Base-by-base conservation (phyloP, 2,113 vertebrate genomes). In the Atherinomorus stipes region DNA sequence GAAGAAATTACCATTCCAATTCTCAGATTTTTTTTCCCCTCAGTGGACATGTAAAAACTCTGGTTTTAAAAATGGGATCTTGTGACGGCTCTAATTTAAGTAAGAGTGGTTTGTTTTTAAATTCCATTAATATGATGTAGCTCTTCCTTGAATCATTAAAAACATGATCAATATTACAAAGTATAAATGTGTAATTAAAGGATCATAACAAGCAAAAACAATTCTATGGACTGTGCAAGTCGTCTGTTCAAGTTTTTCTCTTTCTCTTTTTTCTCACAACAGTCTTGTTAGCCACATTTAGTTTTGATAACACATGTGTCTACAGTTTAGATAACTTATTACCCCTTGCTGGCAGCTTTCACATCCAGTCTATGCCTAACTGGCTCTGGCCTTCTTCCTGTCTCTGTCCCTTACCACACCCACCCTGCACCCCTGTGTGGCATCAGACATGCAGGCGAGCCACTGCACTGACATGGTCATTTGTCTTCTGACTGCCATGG, bases 401-500 rank as follows among this genome's bases (percentile, higher is more conserved):
- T 64, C 63, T 80, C 76, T 67, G 80, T 81, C 80, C 80, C 81
- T 66, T 68, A 66, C 78, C 78, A 69, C 84, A 73, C 84, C 74
- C 85, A 54, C 73, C 38, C 72, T 38, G 61, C 71, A 74, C 51
- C 81, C 80, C 71, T 57, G 77, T 34, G 85, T 88, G 81, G 83
- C 84, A 89, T 85, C 83, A 80, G 78, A 82, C 80, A 60, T 75
- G 63, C 84, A 81, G 78, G 85, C 85, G 72, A 84, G 82, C 90
- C 87, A 81, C 77, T 71, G 77, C 62, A 57, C 79, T 87, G 89
- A 90, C 89, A 83, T 15, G 74, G 77, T 90, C 91, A 66, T 93
- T 92, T 91, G 90, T 93, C 93, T 93, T 92, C 81, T 64, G 65
- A 85, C 89, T 76, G 80, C 85, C 47, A 75, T 76, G 84, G 88